A percentile compares a stretch with the other conserved stretches of the same genome.
Evolutionary conservation across 2,888 invertebrate species (phyloP).

Genomic region (Lymantria monacha): DNA sequence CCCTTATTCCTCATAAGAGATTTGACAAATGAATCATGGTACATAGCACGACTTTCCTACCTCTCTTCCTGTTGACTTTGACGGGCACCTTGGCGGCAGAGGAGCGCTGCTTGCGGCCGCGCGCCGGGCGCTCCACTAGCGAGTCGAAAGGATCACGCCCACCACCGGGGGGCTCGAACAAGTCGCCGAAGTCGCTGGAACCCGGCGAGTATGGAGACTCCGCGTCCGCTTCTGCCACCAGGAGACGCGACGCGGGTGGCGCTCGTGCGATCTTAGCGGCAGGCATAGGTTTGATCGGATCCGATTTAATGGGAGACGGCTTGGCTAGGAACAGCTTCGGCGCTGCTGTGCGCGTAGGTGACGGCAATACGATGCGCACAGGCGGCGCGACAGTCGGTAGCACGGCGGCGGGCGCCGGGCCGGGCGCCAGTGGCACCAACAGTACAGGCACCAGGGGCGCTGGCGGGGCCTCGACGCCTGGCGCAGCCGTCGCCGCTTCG

Average conservation of each 20-base stretch:
- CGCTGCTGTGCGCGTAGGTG: slow-evolving; percentile 71
- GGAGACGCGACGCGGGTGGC: slow-evolving; percentile 41
- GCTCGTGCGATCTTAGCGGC: slow-evolving; percentile 47
- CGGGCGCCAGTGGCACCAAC: slow-evolving; percentile 44
- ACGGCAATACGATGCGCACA: slow-evolving; percentile 76
- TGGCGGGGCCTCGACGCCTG: slow-evolving; percentile 26
- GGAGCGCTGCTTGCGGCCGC: slow-evolving; percentile 81
- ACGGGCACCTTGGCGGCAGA: slow-evolving; percentile 58
- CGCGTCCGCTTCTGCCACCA: slow-evolving; percentile 80
- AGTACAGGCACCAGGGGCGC: slow-evolving; percentile 42
- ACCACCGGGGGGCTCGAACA: slow-evolving; percentile 89
- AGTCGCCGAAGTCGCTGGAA: slow-evolving; percentile 93
- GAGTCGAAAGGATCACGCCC: slow-evolving; percentile 78
- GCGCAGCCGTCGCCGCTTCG: slow-evolving; percentile 52
- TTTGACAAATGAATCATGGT: too few relatives aligned
- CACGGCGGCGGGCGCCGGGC: slow-evolving; percentile 25
- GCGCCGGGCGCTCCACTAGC: slow-evolving; percentile 85
- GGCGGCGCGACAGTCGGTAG: slow-evolving; percentile 23
- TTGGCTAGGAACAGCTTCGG: slow-evolving; percentile 79
- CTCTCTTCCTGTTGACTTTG: slow-evolving; percentile 72
- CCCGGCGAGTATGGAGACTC: slow-evolving; percentile 93
- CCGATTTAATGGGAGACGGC: slow-evolving; percentile 80
- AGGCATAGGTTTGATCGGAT: slow-evolving; percentile 82
- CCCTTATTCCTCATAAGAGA: too few relatives aligned
- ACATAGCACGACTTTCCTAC: slow-evolving; percentile 36